Evolutionary conservation across 2,797 vertebrate species (phyloP).

Genomic region (Coranthus polyacanthus): DNA sequence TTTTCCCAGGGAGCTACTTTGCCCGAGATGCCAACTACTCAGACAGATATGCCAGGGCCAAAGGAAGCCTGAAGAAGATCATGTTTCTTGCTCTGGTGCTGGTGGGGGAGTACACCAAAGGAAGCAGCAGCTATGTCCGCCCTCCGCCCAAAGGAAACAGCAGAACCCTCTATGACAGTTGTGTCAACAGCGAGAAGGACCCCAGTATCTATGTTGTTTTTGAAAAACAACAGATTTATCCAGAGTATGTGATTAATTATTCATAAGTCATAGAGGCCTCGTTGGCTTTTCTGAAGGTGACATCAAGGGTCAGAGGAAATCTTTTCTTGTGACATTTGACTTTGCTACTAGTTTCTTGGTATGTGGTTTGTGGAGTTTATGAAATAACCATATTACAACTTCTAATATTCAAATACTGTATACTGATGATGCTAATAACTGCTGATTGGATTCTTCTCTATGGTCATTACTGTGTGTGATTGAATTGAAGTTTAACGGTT

Average conservation of each 20-base stretch:
- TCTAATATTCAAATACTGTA: no score
- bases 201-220: slow-evolving; percentile 94
- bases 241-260: slow-evolving; percentile 92
- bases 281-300: background rate
- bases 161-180: slow-evolving; percentile 88
- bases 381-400: no score
- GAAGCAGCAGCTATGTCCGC: slow-evolving; percentile 70
- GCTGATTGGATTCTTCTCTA: no score
- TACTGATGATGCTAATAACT: no score
- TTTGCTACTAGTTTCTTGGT: no score
- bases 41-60: slow-evolving; percentile 79
- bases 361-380: no score
- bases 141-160: slow-evolving; percentile 70
- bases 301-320: no score
- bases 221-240: slow-evolving; percentile 94
- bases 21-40: slow-evolving; percentile 92
- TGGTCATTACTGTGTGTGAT: no score
- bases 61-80: slow-evolving; percentile 47
- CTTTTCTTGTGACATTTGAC: background rate
- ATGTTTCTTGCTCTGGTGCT: slow-evolving; percentile 94
- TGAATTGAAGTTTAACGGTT: no score
- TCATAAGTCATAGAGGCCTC: slow-evolving; percentile 29
- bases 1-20: slow-evolving; percentile 95
- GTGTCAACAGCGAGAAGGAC: slow-evolving; percentile 83
- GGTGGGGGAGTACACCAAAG: slow-evolving; percentile 88